Base-by-base conservation (phyloP, 2,888 invertebrate genomes). In the Acronicta psi region DNA sequence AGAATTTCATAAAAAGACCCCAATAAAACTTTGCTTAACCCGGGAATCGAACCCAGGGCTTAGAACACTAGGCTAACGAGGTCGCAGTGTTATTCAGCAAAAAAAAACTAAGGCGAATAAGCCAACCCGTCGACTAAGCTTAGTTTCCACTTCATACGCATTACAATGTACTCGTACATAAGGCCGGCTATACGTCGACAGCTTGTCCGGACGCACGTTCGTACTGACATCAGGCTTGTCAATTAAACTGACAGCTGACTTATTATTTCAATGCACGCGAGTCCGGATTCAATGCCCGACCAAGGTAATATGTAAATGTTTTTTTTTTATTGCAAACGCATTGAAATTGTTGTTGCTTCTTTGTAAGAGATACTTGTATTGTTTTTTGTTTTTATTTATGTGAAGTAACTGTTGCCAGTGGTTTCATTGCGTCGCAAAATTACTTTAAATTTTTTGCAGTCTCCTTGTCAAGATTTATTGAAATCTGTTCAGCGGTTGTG, bases 211-310 rank as follows among this genome's bases (percentile, higher is more conserved):
- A 37, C 42, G 11, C 13, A 43, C 43, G 20, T n/a, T 23, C 31
- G 0, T 9, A 36, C 68, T 67, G 65, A 73, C 64, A 69, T 47
- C 69, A 49, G 40, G 54, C 76, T 80, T 88, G 88, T 88, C 89
- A 88, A 88, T 88, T 88, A 87, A 77, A 77, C 77, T 77, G 82
- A 82, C 68, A 60, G 69, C 53, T 73, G 79, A 83, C 74, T 84
- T 84, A 85, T 84, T 83, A 80, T 82, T 78, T 73, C 70, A 72
- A 60, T 71, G 78, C 81, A 82, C 74, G 80, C 78, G 79, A 81
- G 59, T 59, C 51, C 10, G 73, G 59, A 79, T 79, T 77, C 81
- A 75, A 82, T 84, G 77, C 77, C 57, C 66, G 55, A 56, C 17
- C 51, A 52, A 55, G 63, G 55, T 45, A 73, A 69, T 66, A 69